Evolutionary conservation across 2,797 vertebrate genomes (phyloP).

Genomic region (Pseudochromis fuscus): DNA sequence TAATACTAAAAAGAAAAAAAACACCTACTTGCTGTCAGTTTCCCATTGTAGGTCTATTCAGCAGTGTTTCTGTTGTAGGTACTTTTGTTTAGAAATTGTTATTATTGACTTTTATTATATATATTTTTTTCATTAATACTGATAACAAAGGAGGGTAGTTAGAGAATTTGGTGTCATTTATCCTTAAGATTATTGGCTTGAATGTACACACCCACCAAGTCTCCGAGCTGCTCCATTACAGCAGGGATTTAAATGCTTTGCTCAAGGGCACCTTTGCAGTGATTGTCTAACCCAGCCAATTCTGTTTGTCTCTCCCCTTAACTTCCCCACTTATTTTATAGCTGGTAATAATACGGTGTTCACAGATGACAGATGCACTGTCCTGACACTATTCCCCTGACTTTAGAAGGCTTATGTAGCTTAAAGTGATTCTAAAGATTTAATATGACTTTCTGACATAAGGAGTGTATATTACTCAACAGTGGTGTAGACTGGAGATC

Average conservation of each 20-base stretch:
- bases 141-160: background rate
- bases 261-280: slow-evolving; percentile 41
- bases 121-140: background rate
- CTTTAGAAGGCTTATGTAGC: slow-evolving; percentile 29
- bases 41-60: slow-evolving; percentile 14
- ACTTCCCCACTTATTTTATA: slow-evolving; percentile 38
- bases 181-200: background rate
- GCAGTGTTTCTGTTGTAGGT: slow-evolving; percentile 1
- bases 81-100: slow-evolving; percentile 16
- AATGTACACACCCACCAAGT: slow-evolving; percentile 11
- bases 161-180: background rate
- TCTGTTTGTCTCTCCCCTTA: slow-evolving; percentile 27
- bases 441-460: slow-evolving; percentile 25
- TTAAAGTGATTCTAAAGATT: slow-evolving; percentile 38
- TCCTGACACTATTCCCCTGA: slow-evolving; percentile 22
- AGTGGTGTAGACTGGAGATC: background rate
- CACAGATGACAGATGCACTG: slow-evolving; percentile 34
- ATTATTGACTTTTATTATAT: slow-evolving; percentile 4
- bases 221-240: slow-evolving; percentile 19
- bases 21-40: slow-evolving; percentile 50
- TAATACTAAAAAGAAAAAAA: no score
- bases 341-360: slow-evolving; percentile 25
- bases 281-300: slow-evolving; percentile 38
- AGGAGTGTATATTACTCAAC: background rate
- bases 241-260: slow-evolving; percentile 43